A percentile compares a stretch with the other conserved stretches of the same genome.
Evolutionary conservation across 2,888 invertebrate genomes (phyloP).

Genomic region (Pristionchus mayeri): DNA sequence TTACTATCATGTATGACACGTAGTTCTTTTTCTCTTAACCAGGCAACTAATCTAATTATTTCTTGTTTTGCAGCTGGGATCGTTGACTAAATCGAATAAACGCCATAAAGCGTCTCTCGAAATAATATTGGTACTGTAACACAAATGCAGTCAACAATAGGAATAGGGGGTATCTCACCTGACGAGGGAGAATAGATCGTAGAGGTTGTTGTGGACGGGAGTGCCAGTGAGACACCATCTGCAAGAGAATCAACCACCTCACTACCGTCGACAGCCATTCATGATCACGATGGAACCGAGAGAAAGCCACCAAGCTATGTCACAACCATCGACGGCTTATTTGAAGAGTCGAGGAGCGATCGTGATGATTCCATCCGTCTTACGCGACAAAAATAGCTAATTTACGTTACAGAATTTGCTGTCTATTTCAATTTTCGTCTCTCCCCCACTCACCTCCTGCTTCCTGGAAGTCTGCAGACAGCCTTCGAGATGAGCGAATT

Average conservation of each 20-base stretch:
- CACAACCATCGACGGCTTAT: too few species aligned
- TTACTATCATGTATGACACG: too few species aligned
- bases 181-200: constrained; percentile 81
- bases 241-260: too few species aligned
- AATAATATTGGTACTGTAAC: background rate
- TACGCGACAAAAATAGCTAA: too few species aligned
- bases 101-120: background rate
- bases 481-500: constrained; percentile 77
- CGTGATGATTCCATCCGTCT: too few species aligned
- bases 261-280: too few species aligned
- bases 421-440: background rate
- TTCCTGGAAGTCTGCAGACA: constrained; percentile 82
- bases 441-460: constrained; percentile 81
- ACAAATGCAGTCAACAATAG: background rate
- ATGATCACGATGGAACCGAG: too few species aligned
- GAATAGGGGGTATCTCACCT: constrained; percentile 65
- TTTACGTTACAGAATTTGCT: too few species aligned
- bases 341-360: too few species aligned
- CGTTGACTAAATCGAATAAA: background rate
- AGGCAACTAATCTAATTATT: background rate
- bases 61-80: background rate
- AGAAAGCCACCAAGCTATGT: too few species aligned
- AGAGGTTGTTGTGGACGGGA: constrained; percentile 93
- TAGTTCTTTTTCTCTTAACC: background rate
- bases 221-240: constrained; percentile 91